These are phyloP conservation scores for Leuciscus idus DNA, from an alignment of 2,113 vertebrate species.

Conservation along the genomic window DNA sequence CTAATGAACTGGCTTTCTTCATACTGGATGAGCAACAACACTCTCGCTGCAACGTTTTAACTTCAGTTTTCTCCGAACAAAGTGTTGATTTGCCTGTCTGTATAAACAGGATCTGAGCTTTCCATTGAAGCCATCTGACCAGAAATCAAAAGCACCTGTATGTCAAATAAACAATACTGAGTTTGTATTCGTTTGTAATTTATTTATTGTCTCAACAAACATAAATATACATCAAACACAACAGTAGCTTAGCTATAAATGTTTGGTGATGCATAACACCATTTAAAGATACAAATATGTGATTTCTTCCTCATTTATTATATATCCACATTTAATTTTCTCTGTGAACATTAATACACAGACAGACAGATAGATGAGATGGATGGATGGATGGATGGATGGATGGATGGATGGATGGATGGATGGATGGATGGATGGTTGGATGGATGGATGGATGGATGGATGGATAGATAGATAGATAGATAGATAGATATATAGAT, in stretches of 20 bases:
- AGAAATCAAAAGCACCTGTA: conserved; percentile 77
- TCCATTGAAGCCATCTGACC: conserved; percentile 72
- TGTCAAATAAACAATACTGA: conserved; percentile 83
- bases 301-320: not conserved
- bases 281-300: not conserved
- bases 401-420: not conserved
- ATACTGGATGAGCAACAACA: conserved; percentile 74
- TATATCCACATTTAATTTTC: not conserved
- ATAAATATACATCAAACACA: not conserved
- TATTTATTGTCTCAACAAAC: conserved; percentile 40
- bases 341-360: not conserved
- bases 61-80: conserved; percentile 60
- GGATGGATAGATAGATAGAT: too few species aligned
- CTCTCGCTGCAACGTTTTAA: conserved; percentile 63
- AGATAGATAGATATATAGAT: too few species aligned
- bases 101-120: conserved; percentile 71
- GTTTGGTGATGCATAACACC: not conserved
- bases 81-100: conserved; percentile 65
- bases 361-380: too few species aligned
- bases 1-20: conserved; percentile 55
- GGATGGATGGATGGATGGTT: too few species aligned
- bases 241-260: not conserved
- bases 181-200: conserved; percentile 69
- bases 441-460: too few species aligned
- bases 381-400: not conserved